Evolutionary conservation across 2,888 invertebrate species (phyloP), one percentile per base, ranked within the genome.

Genomic region (Cyaniris semiargus): DNA sequence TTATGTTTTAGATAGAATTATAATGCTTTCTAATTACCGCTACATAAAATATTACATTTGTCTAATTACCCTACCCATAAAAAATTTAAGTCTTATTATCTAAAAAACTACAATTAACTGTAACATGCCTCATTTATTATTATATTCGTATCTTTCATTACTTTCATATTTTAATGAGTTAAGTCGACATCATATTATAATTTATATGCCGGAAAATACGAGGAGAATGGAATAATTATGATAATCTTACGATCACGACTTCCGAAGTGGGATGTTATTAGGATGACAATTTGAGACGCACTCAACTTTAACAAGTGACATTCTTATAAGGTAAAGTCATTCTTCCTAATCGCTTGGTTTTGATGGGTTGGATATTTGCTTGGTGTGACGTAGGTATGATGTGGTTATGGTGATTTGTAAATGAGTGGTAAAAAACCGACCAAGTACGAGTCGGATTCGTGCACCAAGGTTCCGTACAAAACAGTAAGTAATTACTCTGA

Each of bases 311-410:
- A 66, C 27, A 23, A 60, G 60, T 60, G 23, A 23, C 60, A 60
- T 60, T 60, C 21, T 21, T 58, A 58, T 58, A 21, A 21, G 58
- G 60, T 66, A 66, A 66, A 66, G 60, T 66, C 60, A 66, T 66
- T 13, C 15, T 66, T 66, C 66, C 66, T 66, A 27, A 31, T 66
- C 27, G 15, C 60, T 60, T 66, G 5, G 13, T 31, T 66, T 66
- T 66, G 66, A 66, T 66, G 6, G 66, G 18, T 66, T 60, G 15
- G 15, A 27, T 66, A 66, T 66, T 66, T 13, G 21, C n/a, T 58
- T 18, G 2, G 58, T 8, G 18, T n/a, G 60, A 66, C 66, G 27
- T 66, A 27, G 5, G 27, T 66, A 27, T 31, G 15, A 27, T 18
- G 66, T 5, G 3, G 15, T 66, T 66, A 66, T 27, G 27, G 27